phyloP scores from a whole-genome alignment of 2,797 vertebrate species.

The Anomalospiza imberbis region DNA sequence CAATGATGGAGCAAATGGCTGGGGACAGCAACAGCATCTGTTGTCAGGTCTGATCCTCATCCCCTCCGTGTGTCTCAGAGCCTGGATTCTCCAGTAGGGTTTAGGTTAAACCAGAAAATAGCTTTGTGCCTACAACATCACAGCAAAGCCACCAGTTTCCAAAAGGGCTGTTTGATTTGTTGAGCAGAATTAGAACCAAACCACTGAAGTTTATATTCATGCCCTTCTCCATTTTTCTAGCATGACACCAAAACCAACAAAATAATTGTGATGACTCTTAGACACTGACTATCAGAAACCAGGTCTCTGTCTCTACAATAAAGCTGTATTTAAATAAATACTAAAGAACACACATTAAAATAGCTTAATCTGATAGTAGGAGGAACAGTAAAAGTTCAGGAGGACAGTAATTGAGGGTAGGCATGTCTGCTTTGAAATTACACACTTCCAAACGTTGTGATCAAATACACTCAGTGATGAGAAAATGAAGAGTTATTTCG shows the following conservation, averaged over 20 bases:
- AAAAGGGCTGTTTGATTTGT: not conserved
- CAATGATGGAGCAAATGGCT: not conserved
- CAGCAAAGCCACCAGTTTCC: not conserved
- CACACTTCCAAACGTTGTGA: not conserved
- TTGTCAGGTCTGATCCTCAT: not conserved
- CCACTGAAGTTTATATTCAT: not conserved
- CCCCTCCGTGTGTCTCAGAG: not conserved
- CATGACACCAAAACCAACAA: not conserved
- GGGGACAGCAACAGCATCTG: conserved; percentile 21
- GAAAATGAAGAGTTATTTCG: conserved; percentile 20
- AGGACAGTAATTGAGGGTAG: not conserved
- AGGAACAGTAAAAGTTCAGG: not conserved
- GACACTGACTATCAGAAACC: not conserved
- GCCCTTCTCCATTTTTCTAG: not conserved
- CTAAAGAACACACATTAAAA: not conserved
- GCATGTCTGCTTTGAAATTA: not conserved
- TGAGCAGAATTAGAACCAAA: not conserved
- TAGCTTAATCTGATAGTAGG: not conserved
- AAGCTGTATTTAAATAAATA: not conserved
- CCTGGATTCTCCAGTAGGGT: not conserved
- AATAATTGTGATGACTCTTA: not conserved
- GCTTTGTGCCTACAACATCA: not conserved
- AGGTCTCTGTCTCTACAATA: not conserved
- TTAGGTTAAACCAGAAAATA: not conserved
- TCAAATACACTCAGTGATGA: conserved; percentile 22